Evolutionary conservation across 2,888 invertebrate genomes (phyloP).

Genomic region (Ecdyonurus torrentis): DNA sequence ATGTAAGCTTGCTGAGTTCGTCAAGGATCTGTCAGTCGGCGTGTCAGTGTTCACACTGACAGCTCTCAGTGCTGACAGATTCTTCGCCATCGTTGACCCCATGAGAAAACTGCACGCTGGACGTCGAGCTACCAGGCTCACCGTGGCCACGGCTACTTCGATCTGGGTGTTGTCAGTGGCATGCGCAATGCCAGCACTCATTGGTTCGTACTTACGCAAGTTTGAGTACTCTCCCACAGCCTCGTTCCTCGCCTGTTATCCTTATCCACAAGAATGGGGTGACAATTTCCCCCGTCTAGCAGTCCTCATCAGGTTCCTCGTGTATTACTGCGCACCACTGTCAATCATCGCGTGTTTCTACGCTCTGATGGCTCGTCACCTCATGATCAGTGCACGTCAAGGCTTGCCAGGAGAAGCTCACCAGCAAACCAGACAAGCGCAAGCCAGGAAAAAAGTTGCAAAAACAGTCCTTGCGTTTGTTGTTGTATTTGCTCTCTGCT

Average conservation of each 20-base stretch:
- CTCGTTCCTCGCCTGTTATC: slow-evolving; percentile 40
- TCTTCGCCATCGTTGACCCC: slow-evolving; percentile 82
- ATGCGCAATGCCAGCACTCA: slow-evolving; percentile 61
- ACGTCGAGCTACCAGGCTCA: slow-evolving; percentile 45
- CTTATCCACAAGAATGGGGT: slow-evolving; percentile 47
- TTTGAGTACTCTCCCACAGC: neutral
- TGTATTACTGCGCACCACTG: slow-evolving; percentile 5
- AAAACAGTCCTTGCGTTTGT: slow-evolving; percentile 85
- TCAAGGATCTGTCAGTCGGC: slow-evolving; percentile 77
- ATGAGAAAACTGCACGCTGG: slow-evolving; percentile 63
- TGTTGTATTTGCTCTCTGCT: slow-evolving; percentile 75
- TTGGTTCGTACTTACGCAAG: slow-evolving; percentile 39
- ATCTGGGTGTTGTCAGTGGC: slow-evolving; percentile 67
- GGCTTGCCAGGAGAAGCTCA: slow-evolving; percentile 43
- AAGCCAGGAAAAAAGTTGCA: slow-evolving; percentile 35
- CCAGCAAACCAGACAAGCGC: slow-evolving; percentile 17
- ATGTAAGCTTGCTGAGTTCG: slow-evolving; percentile 63
- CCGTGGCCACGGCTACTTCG: slow-evolving; percentile 39
- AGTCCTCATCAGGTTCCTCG: slow-evolving; percentile 29
- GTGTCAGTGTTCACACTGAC: slow-evolving; percentile 88
- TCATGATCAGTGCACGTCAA: slow-evolving; percentile 54
- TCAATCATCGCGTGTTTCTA: slow-evolving; percentile 35
- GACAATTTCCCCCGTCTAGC: slow-evolving; percentile 42
- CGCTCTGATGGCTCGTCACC: slow-evolving; percentile 69
- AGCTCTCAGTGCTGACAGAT: slow-evolving; percentile 76